Evolutionary conservation across 2,797 vertebrate genomes (phyloP).

Genomic region (Hephaestus fuliginosus): DNA sequence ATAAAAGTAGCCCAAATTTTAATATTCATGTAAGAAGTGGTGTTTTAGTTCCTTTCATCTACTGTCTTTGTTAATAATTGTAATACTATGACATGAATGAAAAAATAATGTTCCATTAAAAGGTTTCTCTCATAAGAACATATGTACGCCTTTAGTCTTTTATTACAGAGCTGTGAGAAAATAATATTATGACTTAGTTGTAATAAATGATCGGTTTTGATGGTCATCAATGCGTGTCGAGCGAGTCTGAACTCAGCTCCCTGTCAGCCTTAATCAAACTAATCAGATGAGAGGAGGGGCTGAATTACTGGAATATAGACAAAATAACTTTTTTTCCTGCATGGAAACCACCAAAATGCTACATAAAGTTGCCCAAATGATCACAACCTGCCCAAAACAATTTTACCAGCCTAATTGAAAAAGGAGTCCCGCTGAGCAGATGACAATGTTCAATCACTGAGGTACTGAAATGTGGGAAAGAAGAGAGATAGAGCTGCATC

Average conservation of each 20-base stretch:
- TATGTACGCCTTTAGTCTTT: not conserved
- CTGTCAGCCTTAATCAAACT: not conserved
- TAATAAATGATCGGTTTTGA: not conserved
- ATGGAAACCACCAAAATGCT: not conserved
- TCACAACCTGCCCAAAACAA: not conserved
- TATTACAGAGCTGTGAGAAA: not conserved
- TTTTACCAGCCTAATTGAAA: not conserved
- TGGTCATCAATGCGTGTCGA: not conserved
- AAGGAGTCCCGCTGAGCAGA: not conserved
- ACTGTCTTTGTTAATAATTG: not conserved
- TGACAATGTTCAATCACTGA: not conserved
- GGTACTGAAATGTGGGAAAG: no score
- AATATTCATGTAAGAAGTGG: not conserved
- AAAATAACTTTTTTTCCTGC: not conserved
- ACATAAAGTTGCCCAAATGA: not conserved
- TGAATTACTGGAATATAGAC: not conserved
- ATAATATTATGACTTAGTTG: not conserved
- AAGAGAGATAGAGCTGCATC: no score
- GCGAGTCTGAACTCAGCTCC: not conserved
- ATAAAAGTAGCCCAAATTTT: not conserved
- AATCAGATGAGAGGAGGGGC: not conserved
- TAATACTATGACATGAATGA: no score
- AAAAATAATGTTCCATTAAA: not conserved
- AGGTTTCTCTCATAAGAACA: not conserved
- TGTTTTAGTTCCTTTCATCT: accelerated